Evolutionary conservation across 2,113 vertebrate genomes (phyloP), one percentile per base, ranked within the genome.

Genomic region (Coregonus clupeaformis): DNA sequence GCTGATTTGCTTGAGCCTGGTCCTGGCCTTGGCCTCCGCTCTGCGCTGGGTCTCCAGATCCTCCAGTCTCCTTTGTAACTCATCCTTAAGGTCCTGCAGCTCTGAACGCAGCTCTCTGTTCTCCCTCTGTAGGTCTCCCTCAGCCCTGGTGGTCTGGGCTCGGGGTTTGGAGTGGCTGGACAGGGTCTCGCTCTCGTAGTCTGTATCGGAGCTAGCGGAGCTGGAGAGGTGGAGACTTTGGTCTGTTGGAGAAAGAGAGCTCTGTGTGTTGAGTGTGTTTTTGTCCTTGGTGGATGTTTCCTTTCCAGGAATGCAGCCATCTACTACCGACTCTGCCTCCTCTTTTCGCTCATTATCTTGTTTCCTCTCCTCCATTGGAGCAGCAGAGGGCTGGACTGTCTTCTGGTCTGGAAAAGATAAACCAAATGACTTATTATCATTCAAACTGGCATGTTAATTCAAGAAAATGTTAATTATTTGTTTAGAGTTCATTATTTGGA

Each of bases 21-120:
- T 90, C 75, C 89, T 88, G 57, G 92, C 84, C 82, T 94, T 92
- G 0, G 88, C 45, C 76, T 93, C 91, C 0, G 92, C 90, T 27
- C 83, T 76, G n/a, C 94, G 84, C 72, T 94, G 90, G 5, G 69
- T 59, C 80, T 94, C 92, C 62, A 94, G 86, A 78, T 94, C 93
- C 3, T 93, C 92, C 25, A 94, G 83, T 1, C 92, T 79, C 63
- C 77, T 90, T 81, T 91, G 89, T 52, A 90, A 89, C 68, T 89
- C 92, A 63, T 89, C 82, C 1, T 79, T 89, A 6, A 80, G 62
- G 63, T 92, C 91, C 0, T 9, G 67, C 4, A 91, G 86, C 77
- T 92, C 91, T 57, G 90, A 90, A 1, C 77, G 81, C 57, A 94
- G 79, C 6, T 70, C 42, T n/a, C 65, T 72, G 3, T 92, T 93